A percentile compares a stretch with the other conserved stretches of the same genome.
These are phyloP conservation scores for Platypus cylindrus DNA, from an alignment of 2,888 invertebrate genomes.

Conservation along the genomic window DNA sequence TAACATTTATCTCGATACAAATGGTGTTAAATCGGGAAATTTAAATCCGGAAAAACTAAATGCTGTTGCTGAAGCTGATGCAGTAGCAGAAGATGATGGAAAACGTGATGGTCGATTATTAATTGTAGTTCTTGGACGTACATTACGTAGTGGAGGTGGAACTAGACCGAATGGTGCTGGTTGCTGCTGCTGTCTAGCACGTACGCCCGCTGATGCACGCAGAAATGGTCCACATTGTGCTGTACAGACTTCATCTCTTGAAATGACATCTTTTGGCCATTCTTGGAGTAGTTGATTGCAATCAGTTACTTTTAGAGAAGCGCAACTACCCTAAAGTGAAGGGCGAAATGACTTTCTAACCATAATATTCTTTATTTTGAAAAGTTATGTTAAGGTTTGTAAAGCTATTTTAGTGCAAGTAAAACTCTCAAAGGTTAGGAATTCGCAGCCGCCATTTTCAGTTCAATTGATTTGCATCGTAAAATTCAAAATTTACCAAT, in stretches of 20 bases:
- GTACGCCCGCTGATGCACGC: conserved; percentile 33
- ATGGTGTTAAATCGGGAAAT: conserved; percentile 64
- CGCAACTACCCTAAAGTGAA: conserved; percentile 64
- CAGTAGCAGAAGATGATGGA: conserved; percentile 21
- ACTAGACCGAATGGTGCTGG: conserved; percentile 11
- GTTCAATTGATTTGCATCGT: too few species aligned
- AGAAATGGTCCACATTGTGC: conserved; percentile 76
- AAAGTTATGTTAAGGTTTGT: too few species aligned
- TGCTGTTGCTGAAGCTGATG: too few species aligned
- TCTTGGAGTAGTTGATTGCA: conserved; percentile 72
- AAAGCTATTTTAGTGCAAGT: too few species aligned
- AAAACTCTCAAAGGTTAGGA: too few species aligned
- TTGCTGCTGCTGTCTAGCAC: conserved; percentile 24
- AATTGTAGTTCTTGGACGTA: conserved; percentile 24
- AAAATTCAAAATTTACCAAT: too few species aligned
- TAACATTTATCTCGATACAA: conserved; percentile 35
- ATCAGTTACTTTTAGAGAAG: conserved; percentile 76
- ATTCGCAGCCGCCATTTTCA: too few species aligned
- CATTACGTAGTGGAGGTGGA: conserved; percentile 22
- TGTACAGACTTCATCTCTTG: conserved; percentile 78
- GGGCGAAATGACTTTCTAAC: neutral
- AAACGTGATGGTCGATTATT: conserved; percentile 19
- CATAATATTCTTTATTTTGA: too few species aligned
- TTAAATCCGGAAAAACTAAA: conserved; percentile 52
- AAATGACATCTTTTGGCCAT: conserved; percentile 69